Percentiles rank a stretch among this genome's conserved stretches.
phyloP scores from a whole-genome alignment of 2,888 invertebrate genomes.

The Oscheius myriophilus region DNA sequence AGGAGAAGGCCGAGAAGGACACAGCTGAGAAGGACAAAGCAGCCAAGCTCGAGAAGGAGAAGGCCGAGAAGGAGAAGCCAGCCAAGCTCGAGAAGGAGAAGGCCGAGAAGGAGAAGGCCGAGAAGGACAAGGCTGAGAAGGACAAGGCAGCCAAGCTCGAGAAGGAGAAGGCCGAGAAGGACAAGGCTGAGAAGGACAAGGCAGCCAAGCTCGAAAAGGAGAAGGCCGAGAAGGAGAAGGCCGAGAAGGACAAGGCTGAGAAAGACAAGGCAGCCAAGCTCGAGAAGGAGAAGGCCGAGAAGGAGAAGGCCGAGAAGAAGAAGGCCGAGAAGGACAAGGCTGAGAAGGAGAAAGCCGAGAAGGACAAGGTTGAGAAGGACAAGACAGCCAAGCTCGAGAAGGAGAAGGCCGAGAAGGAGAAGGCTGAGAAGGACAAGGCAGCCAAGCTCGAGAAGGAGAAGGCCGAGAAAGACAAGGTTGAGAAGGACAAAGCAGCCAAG shows the following conservation, averaged over 20 bases:
- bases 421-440: conserved; percentile 8
- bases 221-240: conserved; percentile 14
- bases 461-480: conserved; percentile 15
- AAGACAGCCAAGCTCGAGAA: conserved; percentile 18
- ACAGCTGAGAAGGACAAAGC: conserved; percentile 14
- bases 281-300: conserved; percentile 7
- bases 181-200: conserved; percentile 17
- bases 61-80: too few relatives aligned
- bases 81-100: conserved; percentile 16
- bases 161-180: conserved; percentile 17
- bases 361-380: conserved; percentile 12
- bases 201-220: conserved; percentile 17
- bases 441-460: conserved; percentile 16
- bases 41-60: too few relatives aligned
- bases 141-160: conserved; percentile 16
- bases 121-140: conserved; percentile 13
- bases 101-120: conserved; percentile 10
- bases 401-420: conserved; percentile 18
- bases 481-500: conserved; percentile 20
- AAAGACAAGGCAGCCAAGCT: conserved; percentile 26
- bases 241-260: conserved; percentile 15
- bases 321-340: conserved; percentile 21
- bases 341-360: conserved; percentile 19
- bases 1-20: conserved; percentile 14
- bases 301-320: conserved; percentile 11